A percentile compares a stretch with the other conserved stretches of the same genome.
Conservation (phyloP, 2,113 vertebrate genomes). For the Tragulus kanchil region DNA sequence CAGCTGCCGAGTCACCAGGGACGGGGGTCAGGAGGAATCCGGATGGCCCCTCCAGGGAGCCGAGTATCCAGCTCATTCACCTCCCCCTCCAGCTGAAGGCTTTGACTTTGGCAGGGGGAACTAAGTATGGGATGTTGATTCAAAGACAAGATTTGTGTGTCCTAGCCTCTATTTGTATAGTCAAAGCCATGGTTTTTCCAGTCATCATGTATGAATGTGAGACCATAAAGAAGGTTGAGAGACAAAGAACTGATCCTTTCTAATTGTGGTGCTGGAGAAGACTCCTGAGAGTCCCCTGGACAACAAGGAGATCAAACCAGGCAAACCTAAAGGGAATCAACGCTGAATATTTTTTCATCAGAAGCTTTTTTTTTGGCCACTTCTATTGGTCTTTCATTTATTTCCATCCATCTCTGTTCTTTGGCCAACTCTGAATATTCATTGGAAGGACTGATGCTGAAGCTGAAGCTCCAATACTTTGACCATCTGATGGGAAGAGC, state of each 20-base stretch:
- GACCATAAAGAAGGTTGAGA: neutral
- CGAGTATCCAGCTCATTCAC: neutral
- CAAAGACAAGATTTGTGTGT: neutral
- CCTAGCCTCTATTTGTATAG: neutral
- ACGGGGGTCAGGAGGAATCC: neutral
- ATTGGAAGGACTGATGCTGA: neutral
- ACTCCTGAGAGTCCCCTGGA: neutral
- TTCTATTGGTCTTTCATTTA: too few species aligned
- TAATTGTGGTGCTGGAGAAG: neutral
- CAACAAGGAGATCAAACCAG: neutral
- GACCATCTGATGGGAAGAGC: neutral
- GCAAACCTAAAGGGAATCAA: neutral
- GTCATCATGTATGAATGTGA: neutral
- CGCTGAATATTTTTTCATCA: neutral
- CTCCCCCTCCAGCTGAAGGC: neutral
- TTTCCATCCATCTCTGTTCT: too few species aligned
- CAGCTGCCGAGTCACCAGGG: constrained; percentile 49
- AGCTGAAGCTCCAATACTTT: neutral
- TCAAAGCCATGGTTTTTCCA: neutral
- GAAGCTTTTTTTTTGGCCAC: too few species aligned
- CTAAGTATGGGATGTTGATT: neutral
- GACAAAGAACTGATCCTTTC: neutral
- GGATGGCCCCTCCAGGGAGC: neutral
- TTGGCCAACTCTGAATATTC: neutral
- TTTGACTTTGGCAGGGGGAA: neutral